A percentile compares a stretch with the other conserved stretches of the same genome.
Conservation (phyloP, 2,888 invertebrate genomes). For the Podabrus alpinus region DNA sequence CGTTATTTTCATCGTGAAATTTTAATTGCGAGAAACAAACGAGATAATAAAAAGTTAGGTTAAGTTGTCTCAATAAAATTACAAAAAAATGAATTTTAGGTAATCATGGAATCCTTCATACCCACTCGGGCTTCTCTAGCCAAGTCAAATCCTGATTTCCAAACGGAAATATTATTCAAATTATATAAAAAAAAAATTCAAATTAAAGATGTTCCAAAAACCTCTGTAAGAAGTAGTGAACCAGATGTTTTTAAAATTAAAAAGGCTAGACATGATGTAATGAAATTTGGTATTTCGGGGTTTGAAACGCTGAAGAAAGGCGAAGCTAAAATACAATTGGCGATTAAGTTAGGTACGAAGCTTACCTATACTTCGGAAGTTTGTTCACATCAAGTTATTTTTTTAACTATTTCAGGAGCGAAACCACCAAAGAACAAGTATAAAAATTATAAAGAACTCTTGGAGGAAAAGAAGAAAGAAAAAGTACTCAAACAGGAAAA, state of each 20-base stretch:
- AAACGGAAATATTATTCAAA: conserved; percentile 59
- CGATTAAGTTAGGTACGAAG: conserved; percentile 72
- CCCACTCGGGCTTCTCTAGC: conserved; percentile 61
- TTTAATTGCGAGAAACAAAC: not conserved
- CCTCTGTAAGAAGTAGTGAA: conserved; percentile 31
- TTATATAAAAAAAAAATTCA: conserved; percentile 60
- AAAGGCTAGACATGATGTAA: conserved; percentile 77
- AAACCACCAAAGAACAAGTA: conserved; percentile 73
- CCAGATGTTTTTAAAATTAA: conserved; percentile 63
- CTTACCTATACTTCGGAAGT: not conserved
- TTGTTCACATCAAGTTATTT: not conserved
- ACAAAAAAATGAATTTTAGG: not conserved
- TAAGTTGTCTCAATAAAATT: not conserved
- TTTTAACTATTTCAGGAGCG: conserved; percentile 62
- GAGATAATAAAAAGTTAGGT: not conserved
- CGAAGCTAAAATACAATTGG: conserved; percentile 77
- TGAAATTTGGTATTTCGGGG: conserved; percentile 82
- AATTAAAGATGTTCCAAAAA: conserved; percentile 23
- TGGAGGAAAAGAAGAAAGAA: conserved; percentile 63
- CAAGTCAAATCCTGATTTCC: conserved; percentile 52
- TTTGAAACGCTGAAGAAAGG: conserved; percentile 71
- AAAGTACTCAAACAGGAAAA: conserved; percentile 59
- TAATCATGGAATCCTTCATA: conserved; percentile 42
- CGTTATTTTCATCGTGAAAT: not conserved
- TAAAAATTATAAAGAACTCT: conserved; percentile 75